These are phyloP conservation scores for Tapirus terrestris DNA, from an alignment of 2,113 vertebrate genomes.

Conservation along the genomic window DNA sequence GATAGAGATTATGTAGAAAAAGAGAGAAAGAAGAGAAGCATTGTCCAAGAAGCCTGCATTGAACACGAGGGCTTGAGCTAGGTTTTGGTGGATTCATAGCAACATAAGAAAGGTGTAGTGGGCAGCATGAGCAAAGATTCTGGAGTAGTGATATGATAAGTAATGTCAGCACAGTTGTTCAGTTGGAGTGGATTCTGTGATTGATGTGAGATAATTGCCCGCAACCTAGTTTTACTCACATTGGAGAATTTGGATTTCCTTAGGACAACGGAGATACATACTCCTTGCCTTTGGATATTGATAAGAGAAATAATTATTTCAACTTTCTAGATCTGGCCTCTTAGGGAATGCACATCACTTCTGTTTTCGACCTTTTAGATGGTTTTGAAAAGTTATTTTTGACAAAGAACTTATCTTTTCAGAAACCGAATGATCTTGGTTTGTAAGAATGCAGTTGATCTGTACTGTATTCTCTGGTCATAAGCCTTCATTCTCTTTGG, in stretches of 20 bases:
- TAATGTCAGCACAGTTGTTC: background rate
- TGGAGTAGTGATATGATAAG: background rate
- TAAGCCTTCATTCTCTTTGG: background rate
- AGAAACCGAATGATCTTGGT: background rate
- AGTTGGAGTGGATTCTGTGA: background rate
- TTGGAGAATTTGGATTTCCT: background rate
- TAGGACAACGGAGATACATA: background rate
- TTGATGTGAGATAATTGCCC: too few species aligned
- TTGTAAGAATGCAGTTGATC: background rate
- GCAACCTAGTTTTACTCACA: background rate
- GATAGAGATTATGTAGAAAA: background rate
- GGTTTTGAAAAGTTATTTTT: constrained; percentile 11
- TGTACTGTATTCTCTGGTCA: background rate
- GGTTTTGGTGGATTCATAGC: background rate
- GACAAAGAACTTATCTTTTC: background rate
- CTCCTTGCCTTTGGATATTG: background rate
- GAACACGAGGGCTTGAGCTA: background rate
- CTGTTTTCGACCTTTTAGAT: constrained; percentile 22
- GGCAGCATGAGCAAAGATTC: background rate
- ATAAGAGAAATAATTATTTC: constrained; percentile 12
- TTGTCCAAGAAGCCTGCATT: background rate
- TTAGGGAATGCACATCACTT: background rate
- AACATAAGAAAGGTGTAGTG: background rate
- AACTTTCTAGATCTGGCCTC: background rate
- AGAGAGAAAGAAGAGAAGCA: background rate